Evolutionary conservation across 2,113 vertebrate species (phyloP).

Genomic region (Sakesphorus luctuosus): DNA sequence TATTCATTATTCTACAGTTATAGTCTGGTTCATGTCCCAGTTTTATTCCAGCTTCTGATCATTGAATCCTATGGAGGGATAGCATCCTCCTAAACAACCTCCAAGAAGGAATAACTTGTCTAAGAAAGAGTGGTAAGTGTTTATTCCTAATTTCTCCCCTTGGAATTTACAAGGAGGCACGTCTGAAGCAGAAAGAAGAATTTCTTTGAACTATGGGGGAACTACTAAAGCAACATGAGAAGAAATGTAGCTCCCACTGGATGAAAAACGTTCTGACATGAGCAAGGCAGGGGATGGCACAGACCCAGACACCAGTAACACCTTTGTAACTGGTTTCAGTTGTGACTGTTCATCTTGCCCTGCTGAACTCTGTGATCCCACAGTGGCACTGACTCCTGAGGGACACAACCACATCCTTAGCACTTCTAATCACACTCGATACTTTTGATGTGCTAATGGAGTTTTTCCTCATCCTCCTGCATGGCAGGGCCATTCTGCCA

Average conservation of each 20-base stretch:
- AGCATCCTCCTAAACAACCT: not conserved
- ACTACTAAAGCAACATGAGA: not conserved
- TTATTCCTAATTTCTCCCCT: not conserved
- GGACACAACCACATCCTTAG: not conserved
- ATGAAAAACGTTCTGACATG: not conserved
- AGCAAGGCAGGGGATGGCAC: not conserved
- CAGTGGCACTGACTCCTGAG: not conserved
- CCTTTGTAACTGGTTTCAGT: not conserved
- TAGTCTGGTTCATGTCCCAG: not conserved
- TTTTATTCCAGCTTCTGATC: slow-evolving; percentile 30
- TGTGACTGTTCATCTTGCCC: not conserved
- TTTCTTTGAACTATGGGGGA: not conserved
- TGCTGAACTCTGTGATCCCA: not conserved
- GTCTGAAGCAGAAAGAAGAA: not conserved
- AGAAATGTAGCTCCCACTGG: not conserved
- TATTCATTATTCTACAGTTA: slow-evolving; percentile 22
- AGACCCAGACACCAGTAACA: not conserved
- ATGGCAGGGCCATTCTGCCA: not conserved
- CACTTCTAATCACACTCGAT: not conserved
- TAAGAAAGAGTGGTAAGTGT: not conserved
- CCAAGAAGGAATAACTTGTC: not conserved
- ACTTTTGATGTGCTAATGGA: not conserved
- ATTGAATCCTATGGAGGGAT: not conserved
- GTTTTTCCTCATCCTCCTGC: not conserved
- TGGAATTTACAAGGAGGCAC: not conserved